Evolutionary conservation across 1,140 invertebrate species (phyloP).

Genomic region (Druon quercuslanigerum): DNA sequence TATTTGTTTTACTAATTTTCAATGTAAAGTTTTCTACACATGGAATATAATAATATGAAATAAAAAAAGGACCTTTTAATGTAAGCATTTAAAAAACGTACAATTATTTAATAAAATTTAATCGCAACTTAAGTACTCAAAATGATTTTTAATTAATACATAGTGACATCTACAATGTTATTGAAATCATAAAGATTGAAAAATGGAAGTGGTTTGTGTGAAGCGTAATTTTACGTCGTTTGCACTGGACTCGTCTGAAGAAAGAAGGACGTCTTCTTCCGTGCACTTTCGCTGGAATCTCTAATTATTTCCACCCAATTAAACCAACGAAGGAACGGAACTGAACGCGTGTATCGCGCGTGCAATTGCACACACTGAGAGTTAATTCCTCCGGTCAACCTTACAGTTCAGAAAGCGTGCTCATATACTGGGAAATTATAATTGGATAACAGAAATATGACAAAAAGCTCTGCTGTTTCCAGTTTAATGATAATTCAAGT

Average conservation of each 20-base stretch:
- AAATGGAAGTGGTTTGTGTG: neutral
- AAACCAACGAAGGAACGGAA: slow-evolving; percentile 13
- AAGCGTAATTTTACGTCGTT: neutral
- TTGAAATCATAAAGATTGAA: neutral
- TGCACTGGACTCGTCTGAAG: neutral
- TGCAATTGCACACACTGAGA: slow-evolving; percentile 10
- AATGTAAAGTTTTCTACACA: no score
- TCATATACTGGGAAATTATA: slow-evolving; percentile 28
- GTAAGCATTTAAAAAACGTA: no score
- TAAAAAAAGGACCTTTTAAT: no score
- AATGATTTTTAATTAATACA: no score
- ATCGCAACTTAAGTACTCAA: no score
- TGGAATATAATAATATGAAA: no score
- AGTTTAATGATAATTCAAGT: neutral
- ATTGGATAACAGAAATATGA: slow-evolving; percentile 25
- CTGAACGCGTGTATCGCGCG: slow-evolving; percentile 20
- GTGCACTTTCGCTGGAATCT: slow-evolving; percentile 28
- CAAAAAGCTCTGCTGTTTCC: neutral
- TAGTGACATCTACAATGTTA: no score
- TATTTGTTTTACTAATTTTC: no score
- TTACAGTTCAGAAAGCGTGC: slow-evolving; percentile 7
- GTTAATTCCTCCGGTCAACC: slow-evolving; percentile 21
- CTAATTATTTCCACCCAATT: slow-evolving; percentile 29
- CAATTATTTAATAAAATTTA: no score
- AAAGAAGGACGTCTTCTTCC: slow-evolving; percentile 15